Conservation (phyloP, 2,797 vertebrate species). For the Champsocephalus gunnari region DNA sequence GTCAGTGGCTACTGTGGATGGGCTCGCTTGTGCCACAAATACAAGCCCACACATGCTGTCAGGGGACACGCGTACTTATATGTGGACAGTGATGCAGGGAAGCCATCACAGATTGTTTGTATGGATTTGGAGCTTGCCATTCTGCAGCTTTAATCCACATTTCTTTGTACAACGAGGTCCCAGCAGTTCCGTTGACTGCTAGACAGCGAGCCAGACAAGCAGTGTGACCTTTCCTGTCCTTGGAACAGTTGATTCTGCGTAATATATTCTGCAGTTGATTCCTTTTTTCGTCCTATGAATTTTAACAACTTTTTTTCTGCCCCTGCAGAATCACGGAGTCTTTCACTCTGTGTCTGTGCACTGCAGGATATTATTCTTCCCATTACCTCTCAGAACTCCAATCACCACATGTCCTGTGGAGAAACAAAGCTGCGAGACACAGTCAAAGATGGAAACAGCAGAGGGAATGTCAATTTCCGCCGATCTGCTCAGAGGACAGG, state of each 20-base stretch:
- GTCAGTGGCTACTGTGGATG: conserved; percentile 53
- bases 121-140: conserved; percentile 55
- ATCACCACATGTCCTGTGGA: conserved; percentile 76
- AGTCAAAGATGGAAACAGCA: conserved; percentile 59
- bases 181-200: conserved; percentile 53
- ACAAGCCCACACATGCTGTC: conserved; percentile 48
- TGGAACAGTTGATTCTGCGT: conserved; percentile 69
- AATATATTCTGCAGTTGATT: conserved; percentile 82
- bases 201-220: conserved; percentile 66
- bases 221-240: conserved; percentile 80
- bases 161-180: conserved; percentile 50
- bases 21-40: conserved; percentile 32
- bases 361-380: conserved; percentile 75
- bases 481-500: conserved; percentile 42
- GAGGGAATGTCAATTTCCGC: conserved; percentile 77
- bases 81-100: conserved; percentile 56
- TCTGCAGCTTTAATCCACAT: conserved; percentile 65
- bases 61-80: conserved; percentile 19
- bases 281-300: conserved; percentile 78
- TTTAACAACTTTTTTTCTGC: conserved; percentile 76
- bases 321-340: conserved; percentile 41
- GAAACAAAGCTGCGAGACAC: conserved; percentile 73
- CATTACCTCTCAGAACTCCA: conserved; percentile 78
- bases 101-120: conserved; percentile 46
- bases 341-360: conserved; percentile 56